Conservation (phyloP, 2,888 invertebrate species). For the Xylota sylvarum region DNA sequence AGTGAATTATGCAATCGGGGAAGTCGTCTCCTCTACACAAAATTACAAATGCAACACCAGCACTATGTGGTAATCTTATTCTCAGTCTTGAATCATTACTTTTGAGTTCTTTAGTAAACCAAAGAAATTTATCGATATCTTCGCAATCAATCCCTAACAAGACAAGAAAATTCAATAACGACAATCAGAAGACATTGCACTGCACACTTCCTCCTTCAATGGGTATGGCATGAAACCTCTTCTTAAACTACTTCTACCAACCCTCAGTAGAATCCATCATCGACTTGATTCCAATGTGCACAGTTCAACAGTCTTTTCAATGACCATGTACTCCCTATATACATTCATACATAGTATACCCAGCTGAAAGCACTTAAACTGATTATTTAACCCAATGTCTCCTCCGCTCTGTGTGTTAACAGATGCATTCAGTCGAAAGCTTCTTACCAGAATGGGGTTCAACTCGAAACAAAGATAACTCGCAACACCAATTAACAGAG, state of each 20-base stretch:
- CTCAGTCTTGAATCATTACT: not conserved
- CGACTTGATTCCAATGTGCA: not conserved
- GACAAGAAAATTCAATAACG: constrained; percentile 42
- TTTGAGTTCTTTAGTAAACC: not conserved
- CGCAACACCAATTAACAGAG: constrained; percentile 37
- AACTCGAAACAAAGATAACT: constrained; percentile 34
- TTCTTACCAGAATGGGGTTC: constrained; percentile 31
- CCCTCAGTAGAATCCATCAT: not conserved
- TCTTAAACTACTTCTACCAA: not conserved
- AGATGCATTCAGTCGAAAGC: constrained; percentile 61
- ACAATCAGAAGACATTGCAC: constrained; percentile 63
- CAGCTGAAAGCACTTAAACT: constrained; percentile 63
- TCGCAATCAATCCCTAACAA: not conserved
- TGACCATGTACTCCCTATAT: constrained; percentile 53
- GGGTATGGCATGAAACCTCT: constrained; percentile 37
- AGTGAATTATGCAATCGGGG: not conserved
- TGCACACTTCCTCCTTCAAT: constrained; percentile 31
- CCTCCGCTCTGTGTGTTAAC: constrained; percentile 26
- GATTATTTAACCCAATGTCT: constrained; percentile 72
- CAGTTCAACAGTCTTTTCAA: constrained; percentile 73
- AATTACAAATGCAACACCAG: no score
- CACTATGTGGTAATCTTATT: not conserved
- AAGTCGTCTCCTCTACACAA: no score
- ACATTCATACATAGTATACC: constrained; percentile 17
- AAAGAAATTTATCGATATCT: constrained; percentile 11